phyloP scores from a whole-genome alignment of 1,140 invertebrate genomes.

The Sminthurides bifidus region DNA sequence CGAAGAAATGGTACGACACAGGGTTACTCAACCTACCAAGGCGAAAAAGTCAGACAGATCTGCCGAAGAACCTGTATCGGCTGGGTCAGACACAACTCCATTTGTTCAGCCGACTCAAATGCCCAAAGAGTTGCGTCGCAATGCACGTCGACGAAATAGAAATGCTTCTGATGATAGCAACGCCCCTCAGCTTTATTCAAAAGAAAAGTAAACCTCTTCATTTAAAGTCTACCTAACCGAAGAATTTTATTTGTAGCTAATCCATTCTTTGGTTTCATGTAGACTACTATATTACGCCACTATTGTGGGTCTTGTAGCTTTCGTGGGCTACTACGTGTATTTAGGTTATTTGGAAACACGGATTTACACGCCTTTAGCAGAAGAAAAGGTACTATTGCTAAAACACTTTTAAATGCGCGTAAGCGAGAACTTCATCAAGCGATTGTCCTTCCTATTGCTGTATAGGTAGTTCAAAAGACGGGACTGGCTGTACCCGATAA shows the following conservation, averaged over 20 bases:
- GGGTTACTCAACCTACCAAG: not conserved
- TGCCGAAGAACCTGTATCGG: too few relatives aligned
- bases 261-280: too few relatives aligned
- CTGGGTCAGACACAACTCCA: too few relatives aligned
- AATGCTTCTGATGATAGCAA: not conserved
- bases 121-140: too few relatives aligned
- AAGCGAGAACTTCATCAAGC: not conserved
- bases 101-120: too few relatives aligned
- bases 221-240: too few relatives aligned
- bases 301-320: constrained; percentile 14
- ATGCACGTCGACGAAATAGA: too few relatives aligned
- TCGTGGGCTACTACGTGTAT: constrained; percentile 54
- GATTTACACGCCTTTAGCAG: constrained; percentile 72
- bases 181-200: not conserved
- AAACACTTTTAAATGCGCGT: not conserved
- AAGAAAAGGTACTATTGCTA: constrained; percentile 49
- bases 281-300: not conserved
- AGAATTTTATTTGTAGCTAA: too few relatives aligned
- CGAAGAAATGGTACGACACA: not conserved
- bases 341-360: constrained; percentile 72
- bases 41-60: too few relatives aligned
- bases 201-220: not conserved
- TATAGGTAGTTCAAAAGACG: constrained; percentile 51
- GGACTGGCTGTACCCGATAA: constrained; percentile 60
- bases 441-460: not conserved